Conservation (phyloP, 2,113 vertebrate species). For the Sialia sialis region DNA sequence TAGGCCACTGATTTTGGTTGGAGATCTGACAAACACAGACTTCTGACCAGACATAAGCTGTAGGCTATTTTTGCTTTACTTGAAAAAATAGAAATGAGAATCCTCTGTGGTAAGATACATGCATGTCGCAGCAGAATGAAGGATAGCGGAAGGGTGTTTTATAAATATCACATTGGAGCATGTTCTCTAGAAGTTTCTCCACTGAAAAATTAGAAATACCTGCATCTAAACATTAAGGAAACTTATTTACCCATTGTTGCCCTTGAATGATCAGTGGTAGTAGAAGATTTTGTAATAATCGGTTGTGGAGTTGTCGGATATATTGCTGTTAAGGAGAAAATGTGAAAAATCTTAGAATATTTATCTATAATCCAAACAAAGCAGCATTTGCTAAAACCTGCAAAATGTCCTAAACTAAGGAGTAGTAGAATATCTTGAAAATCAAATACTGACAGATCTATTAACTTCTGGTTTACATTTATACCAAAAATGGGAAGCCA, state of each 20-base stretch:
- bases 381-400: background rate
- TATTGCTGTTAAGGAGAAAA: slow-evolving; percentile 56
- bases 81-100: background rate
- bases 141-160: background rate
- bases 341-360: slow-evolving; percentile 40
- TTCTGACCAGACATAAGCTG: background rate
- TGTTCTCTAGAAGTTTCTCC: background rate
- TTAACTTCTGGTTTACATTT: background rate
- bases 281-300: slow-evolving; percentile 42
- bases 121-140: background rate
- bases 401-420: background rate
- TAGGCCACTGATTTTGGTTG: background rate
- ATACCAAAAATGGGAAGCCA: background rate
- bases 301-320: slow-evolving; percentile 40
- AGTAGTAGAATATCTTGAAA: background rate
- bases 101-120: background rate
- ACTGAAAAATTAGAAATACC: background rate
- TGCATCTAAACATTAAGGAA: background rate
- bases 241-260: slow-evolving; percentile 73
- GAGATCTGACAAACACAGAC: background rate
- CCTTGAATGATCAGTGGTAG: slow-evolving; percentile 43
- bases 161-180: background rate
- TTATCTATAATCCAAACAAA: background rate
- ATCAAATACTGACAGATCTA: background rate
- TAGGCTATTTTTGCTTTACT: background rate